Evolutionary conservation across 2,888 invertebrate species (phyloP), one percentile per base, ranked within the genome.

Genomic region (Dryococelus australis): DNA sequence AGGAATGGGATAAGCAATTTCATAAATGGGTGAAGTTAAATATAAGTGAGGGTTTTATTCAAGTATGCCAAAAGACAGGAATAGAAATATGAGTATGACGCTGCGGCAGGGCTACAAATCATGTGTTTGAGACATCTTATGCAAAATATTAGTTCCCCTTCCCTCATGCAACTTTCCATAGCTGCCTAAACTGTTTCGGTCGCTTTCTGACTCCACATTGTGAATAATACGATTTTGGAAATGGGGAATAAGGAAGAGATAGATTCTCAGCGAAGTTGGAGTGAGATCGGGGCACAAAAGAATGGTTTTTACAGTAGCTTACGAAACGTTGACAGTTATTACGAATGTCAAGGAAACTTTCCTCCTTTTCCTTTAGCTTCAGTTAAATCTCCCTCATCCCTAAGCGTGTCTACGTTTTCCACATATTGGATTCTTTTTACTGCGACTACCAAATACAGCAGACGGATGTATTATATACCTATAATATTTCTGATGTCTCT

Each of bases 301-400:
- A 83, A 83, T 83, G 83, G 35, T 35, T 83, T 83, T 83, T 83
- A 16, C 9, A 24, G 43, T 43, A 8, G 13, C 28, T 83, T 13
- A 24, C 28, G 81, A 43, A 78, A 87, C 86, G 87, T 88, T 88
- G 88, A 88, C 87, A 88, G 88, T 87, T 88, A 88, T 88, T 88
- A 88, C 87, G 87, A 87, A 88, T 88, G 88, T 88, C 88, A 87
- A 87, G 88, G 86, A 88, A 88, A 88, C 84, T 85, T 81, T 85
- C 20, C 87, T 85, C 65, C 24, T 65, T 65, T 24, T 24, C 20
- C 65, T 65, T 65, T 65, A 65, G 65, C n/a, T 65, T 8, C 12
- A 65, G 65, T 65, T 65, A 65, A 65, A 65, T 65, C 65, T 65
- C 65, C 65, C 65, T 65, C 65, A 65, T 65, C 65, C 65, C 20